A percentile compares a stretch with the other conserved stretches of the same genome.
Conservation (phyloP, 53 echinoderm and acorn worm species). For the Arbacia lixula region DNA sequence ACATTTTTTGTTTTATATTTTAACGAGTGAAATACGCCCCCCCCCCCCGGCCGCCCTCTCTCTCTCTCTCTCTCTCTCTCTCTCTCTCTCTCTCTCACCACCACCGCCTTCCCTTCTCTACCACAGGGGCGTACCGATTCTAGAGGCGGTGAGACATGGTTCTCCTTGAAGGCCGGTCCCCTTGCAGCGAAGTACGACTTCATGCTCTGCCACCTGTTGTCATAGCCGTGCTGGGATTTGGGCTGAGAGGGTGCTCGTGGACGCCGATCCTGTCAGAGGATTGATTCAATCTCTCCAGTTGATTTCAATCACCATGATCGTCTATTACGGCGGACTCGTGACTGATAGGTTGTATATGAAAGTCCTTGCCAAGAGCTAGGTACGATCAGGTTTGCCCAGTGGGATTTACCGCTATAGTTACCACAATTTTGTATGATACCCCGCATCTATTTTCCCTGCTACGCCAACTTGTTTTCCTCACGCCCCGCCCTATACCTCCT, state of each 20-base stretch:
- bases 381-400: too few species aligned
- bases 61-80: too few species aligned
- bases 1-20: too few species aligned
- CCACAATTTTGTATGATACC: too few species aligned
- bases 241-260: neutral
- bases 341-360: neutral
- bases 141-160: conserved; percentile 57
- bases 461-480: too few species aligned
- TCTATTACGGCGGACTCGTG: neutral
- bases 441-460: too few species aligned
- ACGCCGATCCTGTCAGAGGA: neutral
- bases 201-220: conserved; percentile 77
- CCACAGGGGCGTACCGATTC: conserved; percentile 86
- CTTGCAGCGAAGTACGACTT: conserved; percentile 77
- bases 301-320: neutral
- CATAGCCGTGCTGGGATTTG: conserved; percentile 78
- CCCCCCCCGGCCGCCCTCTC: too few species aligned
- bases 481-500: too few species aligned
- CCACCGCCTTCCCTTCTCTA: too few species aligned
- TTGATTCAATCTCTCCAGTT: neutral
- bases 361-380: neutral
- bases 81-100: too few species aligned
- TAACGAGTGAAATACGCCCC: too few species aligned
- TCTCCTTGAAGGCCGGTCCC: conserved; percentile 78
- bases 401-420: too few species aligned